Evolutionary conservation across 2,797 vertebrate genomes (phyloP), one percentile per base, ranked within the genome.

Genomic region (Peromyscus melanophrys): DNA sequence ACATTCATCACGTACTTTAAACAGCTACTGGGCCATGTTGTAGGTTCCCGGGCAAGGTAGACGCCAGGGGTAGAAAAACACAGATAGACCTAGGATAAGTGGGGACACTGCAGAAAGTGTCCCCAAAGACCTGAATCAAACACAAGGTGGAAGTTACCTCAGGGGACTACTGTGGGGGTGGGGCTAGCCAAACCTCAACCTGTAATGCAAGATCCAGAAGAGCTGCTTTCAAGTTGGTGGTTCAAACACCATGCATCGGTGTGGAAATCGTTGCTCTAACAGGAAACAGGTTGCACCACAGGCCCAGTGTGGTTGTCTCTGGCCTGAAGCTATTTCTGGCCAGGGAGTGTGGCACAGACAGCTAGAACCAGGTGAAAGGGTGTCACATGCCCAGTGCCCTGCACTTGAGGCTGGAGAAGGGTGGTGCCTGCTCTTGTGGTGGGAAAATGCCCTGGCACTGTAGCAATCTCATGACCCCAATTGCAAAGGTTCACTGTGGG

Each of bases 251-350:
- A 12, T n/a, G 87, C 52, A 76, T 69, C 8, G 27, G 25, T 52
- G 61, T 37, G 37, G 52, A 75, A 75, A 71, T 31, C 25, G 23
- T 65, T 90, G 67, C 81, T 81, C 65, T 40, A 61, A 55, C 25
- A 19, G 86, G 49, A 57, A 84, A 78, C 14, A 34, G 43, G 17
- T n/a, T 9, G 6, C 9, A 8, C 10, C 73, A 55, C 27, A 52
- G 73, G 59, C 37, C 4, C 2, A 4, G 0, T 1, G 27, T 12
- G 8, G 17, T 40, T 31, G 4, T 3, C 52, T 59, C 16, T 59
- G 77, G 23, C 55, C 80, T 2, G 14, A 46, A 69, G 21, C 57
- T 34, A 5, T 3, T 40, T 63, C 6, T 84, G 40, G 40, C 82
- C 2, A 83, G 59, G 16, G 14, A 82, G 81, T 14, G 49, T 37